A percentile compares a stretch with the other conserved stretches of the same genome.
Conservation (phyloP, 1,140 invertebrate species). For the Halesus radiatus region DNA sequence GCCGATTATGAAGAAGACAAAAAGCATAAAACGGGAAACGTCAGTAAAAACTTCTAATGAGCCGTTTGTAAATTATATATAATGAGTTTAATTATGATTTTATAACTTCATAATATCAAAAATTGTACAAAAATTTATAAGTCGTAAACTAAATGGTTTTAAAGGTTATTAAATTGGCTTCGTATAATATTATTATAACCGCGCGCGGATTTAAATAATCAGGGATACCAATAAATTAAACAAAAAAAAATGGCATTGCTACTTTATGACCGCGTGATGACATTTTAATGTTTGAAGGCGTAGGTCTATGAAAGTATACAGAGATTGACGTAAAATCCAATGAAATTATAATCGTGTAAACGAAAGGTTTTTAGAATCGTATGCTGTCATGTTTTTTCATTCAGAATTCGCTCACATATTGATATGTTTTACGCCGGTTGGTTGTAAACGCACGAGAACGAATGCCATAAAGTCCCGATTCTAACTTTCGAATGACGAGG, state of each 20-base stretch:
- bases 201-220: too few species aligned
- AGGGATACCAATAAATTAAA: constrained; percentile 4
- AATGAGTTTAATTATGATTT: too few species aligned
- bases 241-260: background rate
- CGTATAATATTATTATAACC: too few species aligned
- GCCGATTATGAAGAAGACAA: too few species aligned
- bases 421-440: background rate
- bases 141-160: background rate
- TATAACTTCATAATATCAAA: too few species aligned
- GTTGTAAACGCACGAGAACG: constrained; percentile 9
- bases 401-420: constrained; percentile 9
- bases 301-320: background rate
- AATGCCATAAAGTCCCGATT: constrained; percentile 18
- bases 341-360: background rate
- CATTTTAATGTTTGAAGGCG: background rate
- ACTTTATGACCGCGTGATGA: background rate
- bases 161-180: background rate
- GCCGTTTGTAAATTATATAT: too few species aligned
- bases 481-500: constrained; percentile 27
- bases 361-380: background rate
- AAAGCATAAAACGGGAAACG: too few species aligned
- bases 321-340: background rate
- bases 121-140: too few species aligned
- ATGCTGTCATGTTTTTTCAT: background rate
- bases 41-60: too few species aligned